phyloP scores from a whole-genome alignment of 2,113 vertebrate genomes.

The Onychorhynchus coronatus region DNA sequence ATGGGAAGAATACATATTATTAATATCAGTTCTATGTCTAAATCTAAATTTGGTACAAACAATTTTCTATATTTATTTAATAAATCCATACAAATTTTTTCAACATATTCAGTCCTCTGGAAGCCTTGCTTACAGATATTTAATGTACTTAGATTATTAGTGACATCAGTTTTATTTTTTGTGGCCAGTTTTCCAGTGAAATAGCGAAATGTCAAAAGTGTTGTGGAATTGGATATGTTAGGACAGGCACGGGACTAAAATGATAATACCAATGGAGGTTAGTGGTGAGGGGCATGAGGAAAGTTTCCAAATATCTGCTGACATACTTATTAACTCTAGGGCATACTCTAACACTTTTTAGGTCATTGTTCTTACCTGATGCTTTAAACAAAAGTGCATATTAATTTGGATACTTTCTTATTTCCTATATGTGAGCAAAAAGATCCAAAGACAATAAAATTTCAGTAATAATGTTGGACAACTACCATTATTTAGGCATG shows the following conservation, averaged over 20 bases:
- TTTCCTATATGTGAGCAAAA: neutral
- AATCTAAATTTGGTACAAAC: neutral
- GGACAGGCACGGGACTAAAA: neutral
- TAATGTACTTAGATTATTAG: neutral
- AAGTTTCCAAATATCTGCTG: neutral
- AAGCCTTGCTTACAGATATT: neutral
- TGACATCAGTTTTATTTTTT: neutral
- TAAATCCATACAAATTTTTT: neutral
- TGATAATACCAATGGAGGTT: neutral
- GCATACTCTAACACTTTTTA: neutral
- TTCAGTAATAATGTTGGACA: neutral
- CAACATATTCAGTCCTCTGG: neutral
- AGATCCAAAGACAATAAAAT: neutral
- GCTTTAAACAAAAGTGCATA: neutral
- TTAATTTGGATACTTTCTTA: neutral
- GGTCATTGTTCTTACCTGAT: neutral
- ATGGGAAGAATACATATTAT: neutral
- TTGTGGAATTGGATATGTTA: neutral
- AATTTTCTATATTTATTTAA: neutral
- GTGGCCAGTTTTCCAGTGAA: neutral
- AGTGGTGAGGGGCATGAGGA: neutral
- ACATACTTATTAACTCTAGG: neutral
- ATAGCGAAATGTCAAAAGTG: neutral
- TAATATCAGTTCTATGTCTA: neutral
- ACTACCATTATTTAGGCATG: neutral